Percentiles rank a stretch among this genome's conserved stretches.
These are phyloP conservation scores for Vulpes vulpes DNA, from an alignment of 2,113 vertebrate species.

Conservation along the genomic window DNA sequence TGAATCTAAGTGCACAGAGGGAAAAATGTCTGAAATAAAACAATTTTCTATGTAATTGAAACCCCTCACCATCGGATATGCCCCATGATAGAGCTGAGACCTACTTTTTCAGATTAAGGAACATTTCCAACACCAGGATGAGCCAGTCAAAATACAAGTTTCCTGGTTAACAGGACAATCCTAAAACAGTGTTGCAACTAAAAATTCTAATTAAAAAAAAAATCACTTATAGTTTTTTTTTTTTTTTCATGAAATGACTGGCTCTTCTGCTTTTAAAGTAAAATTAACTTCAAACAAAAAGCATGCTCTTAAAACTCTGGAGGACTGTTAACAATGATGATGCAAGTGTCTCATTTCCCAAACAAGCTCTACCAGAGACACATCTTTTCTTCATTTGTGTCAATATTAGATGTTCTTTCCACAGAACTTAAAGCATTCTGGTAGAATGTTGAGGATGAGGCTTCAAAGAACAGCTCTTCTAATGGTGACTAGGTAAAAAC, in stretches of 20 bases:
- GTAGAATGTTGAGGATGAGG: slow-evolving; percentile 82
- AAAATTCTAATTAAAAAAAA: slow-evolving; percentile 33
- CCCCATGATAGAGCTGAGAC: not conserved
- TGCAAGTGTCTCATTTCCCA: slow-evolving; percentile 68
- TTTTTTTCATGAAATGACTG: slow-evolving; percentile 34
- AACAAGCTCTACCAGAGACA: slow-evolving; percentile 9
- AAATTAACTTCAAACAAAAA: slow-evolving; percentile 81
- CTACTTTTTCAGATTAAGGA: not conserved
- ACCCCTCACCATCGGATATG: not conserved
- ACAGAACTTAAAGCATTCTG: slow-evolving; percentile 69
- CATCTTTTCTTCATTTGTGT: not conserved
- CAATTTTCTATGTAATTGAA: not conserved
- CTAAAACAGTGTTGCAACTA: not conserved
- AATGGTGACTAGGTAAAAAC: slow-evolving; percentile 52
- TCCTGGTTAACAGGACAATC: not conserved
- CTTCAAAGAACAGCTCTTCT: slow-evolving; percentile 74
- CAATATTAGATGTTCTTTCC: slow-evolving; percentile 44
- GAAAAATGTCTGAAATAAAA: slow-evolving; percentile 36
- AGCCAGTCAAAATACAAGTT: slow-evolving; percentile 67
- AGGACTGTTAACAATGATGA: slow-evolving; percentile 50
- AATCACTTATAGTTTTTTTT: slow-evolving; percentile 1
- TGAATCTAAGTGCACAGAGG: not conserved
- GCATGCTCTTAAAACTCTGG: slow-evolving; percentile 66
- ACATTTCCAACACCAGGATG: slow-evolving; percentile 67
- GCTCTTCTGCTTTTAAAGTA: slow-evolving; percentile 73